Base-by-base conservation (phyloP, 2,888 invertebrate genomes). In the Thereva unica region DNA sequence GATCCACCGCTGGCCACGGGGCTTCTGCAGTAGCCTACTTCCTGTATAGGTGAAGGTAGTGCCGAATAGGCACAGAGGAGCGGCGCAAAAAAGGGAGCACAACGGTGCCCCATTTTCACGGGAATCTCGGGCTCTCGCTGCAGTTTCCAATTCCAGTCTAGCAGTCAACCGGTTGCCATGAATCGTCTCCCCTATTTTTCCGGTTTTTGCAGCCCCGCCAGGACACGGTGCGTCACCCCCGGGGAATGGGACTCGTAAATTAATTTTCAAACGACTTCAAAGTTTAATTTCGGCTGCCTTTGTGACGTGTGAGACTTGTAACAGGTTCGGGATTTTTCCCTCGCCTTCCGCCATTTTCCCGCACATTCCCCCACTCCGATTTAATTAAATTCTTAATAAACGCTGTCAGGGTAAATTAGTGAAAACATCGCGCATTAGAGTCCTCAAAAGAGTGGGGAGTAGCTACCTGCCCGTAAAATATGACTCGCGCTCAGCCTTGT, bases 361-460 rank as follows among this genome's bases (percentile, higher is more conserved):
- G 61, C 66, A n/a, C 53, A 34, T 10, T 47, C 54, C 64, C 67
- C 45, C 47, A 50, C 52, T 57, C 68, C 47, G 67, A 59, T 69
- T 69, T 69, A 69, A 69, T 69, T 69, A 69, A 69, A 69, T 69
- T 69, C 69, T 67, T 67, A 67, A 69, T 69, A 69, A 69, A 69
- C 67, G 67, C 67, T 54, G 67, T 59, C 63, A 55, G 67, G 67
- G 69, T 69, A 69, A 69, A 69, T 69, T 69, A 69, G 67, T 67
- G 61, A 65, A 67, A 69, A 69, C 69, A 69, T 61, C 59, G 67
- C 64, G 54, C 67, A 69, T 69, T 69, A 69, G 59, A 59, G 69
- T 61, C 23, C 61, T 50, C 50, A 64, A 50, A 61, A 47, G 61
- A 41, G 34, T 23, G 41, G 5, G 12, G 55, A 42, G 40, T 40